A percentile compares a stretch with the other conserved stretches of the same genome.
These are phyloP conservation scores for Philopedon plagiatum DNA, from an alignment of 2,888 invertebrate species.

Conservation along the genomic window DNA sequence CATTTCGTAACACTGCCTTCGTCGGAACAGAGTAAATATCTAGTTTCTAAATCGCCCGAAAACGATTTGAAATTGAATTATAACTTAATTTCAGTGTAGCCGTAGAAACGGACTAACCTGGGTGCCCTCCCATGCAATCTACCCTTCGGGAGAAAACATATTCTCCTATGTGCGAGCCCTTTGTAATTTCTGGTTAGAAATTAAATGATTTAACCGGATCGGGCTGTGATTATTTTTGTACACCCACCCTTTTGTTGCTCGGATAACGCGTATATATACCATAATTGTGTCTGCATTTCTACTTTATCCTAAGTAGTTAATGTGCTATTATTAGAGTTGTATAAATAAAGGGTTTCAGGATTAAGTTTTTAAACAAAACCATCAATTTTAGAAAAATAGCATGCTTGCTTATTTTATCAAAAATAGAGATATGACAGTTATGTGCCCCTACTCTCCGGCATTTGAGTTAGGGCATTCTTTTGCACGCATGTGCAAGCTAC, in stretches of 20 bases:
- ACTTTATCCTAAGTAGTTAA: slow-evolving; percentile 41
- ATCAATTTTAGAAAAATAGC: no score
- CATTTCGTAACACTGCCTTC: slow-evolving; percentile 14
- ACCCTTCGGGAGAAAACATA: slow-evolving; percentile 39
- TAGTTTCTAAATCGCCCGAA: slow-evolving; percentile 40
- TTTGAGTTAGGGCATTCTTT: no score
- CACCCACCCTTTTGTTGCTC: slow-evolving; percentile 52
- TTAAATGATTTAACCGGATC: slow-evolving; percentile 49
- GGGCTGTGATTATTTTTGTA: slow-evolving; percentile 54
- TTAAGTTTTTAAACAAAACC: no score
- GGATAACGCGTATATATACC: slow-evolving; percentile 57
- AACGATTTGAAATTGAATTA: slow-evolving; percentile 49
- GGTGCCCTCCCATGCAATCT: slow-evolving; percentile 42
- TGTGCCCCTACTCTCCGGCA: no score
- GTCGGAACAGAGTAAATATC: slow-evolving; percentile 29
- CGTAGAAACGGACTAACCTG: slow-evolving; percentile 39
- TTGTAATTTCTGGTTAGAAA: slow-evolving; percentile 49
- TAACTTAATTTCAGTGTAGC: slow-evolving; percentile 49
- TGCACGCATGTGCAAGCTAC: no score
- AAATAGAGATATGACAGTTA: no score
- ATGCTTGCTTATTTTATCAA: no score
- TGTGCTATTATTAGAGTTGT: slow-evolving; percentile 39
- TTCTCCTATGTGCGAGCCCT: slow-evolving; percentile 21
- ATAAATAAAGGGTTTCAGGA: no score
- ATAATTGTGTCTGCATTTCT: slow-evolving; percentile 56